phyloP scores from a whole-genome alignment of 2,797 vertebrate species.

The Clarias laeviceps region DNA sequence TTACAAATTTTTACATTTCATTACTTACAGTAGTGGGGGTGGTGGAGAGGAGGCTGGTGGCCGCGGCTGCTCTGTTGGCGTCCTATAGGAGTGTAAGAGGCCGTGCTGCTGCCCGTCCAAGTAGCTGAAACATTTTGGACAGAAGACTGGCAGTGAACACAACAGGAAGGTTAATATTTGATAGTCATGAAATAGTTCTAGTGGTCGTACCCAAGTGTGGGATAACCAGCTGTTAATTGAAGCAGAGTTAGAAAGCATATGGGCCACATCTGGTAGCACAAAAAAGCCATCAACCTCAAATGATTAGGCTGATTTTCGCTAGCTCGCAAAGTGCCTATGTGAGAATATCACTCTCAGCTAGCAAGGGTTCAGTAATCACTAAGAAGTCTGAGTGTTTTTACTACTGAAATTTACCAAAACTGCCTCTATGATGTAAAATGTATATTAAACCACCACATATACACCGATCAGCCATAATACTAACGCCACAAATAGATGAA shows the following conservation, averaged over 20 bases:
- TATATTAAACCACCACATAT: too few relatives aligned
- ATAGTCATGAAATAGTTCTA: neutral
- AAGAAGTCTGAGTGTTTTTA: neutral
- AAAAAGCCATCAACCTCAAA: neutral
- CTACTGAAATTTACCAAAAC: neutral
- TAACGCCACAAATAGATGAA: too few relatives aligned
- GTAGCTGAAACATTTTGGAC: constrained; percentile 49
- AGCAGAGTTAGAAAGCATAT: neutral
- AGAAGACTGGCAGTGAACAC: neutral
- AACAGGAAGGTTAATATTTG: neutral
- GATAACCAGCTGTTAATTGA: neutral
- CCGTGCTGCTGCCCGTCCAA: constrained; percentile 65
- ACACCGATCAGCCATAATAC: too few relatives aligned
- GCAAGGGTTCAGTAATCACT: neutral
- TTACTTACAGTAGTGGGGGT: constrained; percentile 69
- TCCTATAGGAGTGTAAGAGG: constrained; percentile 60
- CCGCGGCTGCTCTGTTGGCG: constrained; percentile 63
- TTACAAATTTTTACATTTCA: neutral
- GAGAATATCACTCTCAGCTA: neutral
- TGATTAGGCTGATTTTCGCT: neutral
- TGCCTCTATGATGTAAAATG: too few relatives aligned
- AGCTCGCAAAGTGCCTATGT: neutral
- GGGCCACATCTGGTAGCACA: too few relatives aligned
- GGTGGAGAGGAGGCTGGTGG: constrained; percentile 67
- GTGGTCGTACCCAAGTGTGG: neutral